A percentile compares a stretch with the other conserved stretches of the same genome.
phyloP scores from a whole-genome alignment of 1,140 invertebrate genomes.

The Pseudoatta argentina region DNA sequence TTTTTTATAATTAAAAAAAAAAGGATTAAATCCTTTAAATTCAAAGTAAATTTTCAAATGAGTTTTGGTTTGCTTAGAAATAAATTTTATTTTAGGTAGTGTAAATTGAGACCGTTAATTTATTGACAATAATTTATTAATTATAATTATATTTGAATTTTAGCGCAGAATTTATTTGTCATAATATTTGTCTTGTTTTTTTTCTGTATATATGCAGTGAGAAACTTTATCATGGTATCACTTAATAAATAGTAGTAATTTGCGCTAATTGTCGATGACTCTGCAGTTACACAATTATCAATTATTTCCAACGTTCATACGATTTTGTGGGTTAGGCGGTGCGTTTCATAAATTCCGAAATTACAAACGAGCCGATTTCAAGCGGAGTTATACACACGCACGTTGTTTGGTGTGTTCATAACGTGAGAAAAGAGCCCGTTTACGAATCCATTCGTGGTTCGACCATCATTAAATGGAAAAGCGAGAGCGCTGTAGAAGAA shows the following conservation, averaged over 20 bases:
- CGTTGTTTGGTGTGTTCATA: background rate
- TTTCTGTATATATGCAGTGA: background rate
- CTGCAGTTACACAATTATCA: background rate
- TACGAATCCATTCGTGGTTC: background rate
- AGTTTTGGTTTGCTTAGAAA: background rate
- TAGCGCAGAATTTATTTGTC: too few relatives aligned
- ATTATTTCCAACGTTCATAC: background rate
- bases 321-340: background rate
- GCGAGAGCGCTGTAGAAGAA: background rate
- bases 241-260: background rate
- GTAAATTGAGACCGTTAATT: background rate
- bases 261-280: background rate
- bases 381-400: background rate
- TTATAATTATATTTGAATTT: background rate
- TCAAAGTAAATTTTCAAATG: background rate
- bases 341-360: constrained; percentile 18
- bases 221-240: background rate
- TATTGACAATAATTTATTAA: background rate
- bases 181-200: background rate
- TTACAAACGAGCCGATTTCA: constrained; percentile 19
- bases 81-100: background rate
- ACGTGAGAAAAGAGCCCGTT: constrained; percentile 11
- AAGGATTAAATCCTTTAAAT: background rate
- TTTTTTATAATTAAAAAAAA: background rate
- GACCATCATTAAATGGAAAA: constrained; percentile 25